Evolutionary conservation across 2,113 vertebrate species (phyloP).

Genomic region (Ictalurus punctatus): DNA sequence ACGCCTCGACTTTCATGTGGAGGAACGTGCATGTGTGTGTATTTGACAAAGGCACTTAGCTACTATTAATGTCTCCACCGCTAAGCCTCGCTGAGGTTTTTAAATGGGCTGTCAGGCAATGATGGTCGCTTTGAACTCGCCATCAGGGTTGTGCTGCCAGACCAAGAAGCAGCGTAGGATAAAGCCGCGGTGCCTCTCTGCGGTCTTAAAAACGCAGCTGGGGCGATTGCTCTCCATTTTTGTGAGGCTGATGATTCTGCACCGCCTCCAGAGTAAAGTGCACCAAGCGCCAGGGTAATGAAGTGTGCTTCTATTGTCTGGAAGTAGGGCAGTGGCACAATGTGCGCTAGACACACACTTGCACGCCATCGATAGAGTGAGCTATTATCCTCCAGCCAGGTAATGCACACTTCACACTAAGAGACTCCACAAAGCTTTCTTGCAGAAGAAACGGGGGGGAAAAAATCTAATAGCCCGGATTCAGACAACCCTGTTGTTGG

Average conservation of each 20-base stretch:
- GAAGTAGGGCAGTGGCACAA: conserved; percentile 60
- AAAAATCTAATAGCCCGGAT: background rate
- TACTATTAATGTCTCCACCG: conserved; percentile 49
- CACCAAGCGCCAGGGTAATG: conserved; percentile 43
- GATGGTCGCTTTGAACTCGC: conserved; percentile 51
- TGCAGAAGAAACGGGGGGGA: background rate
- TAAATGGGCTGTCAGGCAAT: conserved; percentile 48
- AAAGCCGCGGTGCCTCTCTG: conserved; percentile 16
- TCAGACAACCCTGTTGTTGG: background rate
- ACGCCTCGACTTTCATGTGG: conserved; percentile 53
- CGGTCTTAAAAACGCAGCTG: conserved; percentile 53
- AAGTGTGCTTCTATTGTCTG: conserved; percentile 59
- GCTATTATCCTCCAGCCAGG: conserved; percentile 45
- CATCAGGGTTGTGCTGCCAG: conserved; percentile 44
- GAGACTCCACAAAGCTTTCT: conserved; percentile 28
- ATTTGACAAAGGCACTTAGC: conserved; percentile 55
- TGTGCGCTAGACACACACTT: conserved; percentile 47
- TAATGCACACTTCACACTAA: conserved; percentile 40
- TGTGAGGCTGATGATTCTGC: conserved; percentile 45
- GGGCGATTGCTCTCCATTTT: conserved; percentile 53
- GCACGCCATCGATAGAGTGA: conserved; percentile 32
- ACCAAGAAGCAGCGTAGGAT: conserved; percentile 39
- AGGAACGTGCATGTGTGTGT: conserved; percentile 39
- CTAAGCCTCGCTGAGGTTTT: conserved; percentile 55
- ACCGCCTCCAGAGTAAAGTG: conserved; percentile 43